Evolutionary conservation across 92 coral and sea anemone species (phyloP), one percentile per base, ranked within the genome.

Genomic region (Metridium senile): DNA sequence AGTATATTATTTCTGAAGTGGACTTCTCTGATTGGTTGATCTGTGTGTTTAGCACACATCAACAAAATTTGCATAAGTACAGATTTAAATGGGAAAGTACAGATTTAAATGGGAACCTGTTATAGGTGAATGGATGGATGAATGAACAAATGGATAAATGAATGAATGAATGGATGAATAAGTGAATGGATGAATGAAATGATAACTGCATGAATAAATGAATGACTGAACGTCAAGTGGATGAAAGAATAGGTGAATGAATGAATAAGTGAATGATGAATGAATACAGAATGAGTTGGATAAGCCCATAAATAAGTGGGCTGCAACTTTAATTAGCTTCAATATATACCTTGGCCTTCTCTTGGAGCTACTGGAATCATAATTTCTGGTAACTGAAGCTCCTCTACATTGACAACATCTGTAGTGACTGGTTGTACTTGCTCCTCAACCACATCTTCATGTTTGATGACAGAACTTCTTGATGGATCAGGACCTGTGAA

Each of bases 341-440:
- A 4, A 4, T 13, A 39, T 20, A 10, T 6, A 74, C 33, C 54
- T 59, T 61, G 19, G 18, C 25, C 45, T 33, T 74, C 84, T 79
- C 58, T 79, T 2, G 56, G 58, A 20, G 91, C 52, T 17, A 85
- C 74, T 51, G 95, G 93, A 46, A 95, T 72, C 97, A 92, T 95
- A 52, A 95, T 95, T 71, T 95, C 99, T 51, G 99, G 99, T 26
- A 95, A 72, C 26, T 77, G 91, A 30, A 92, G 90, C 78, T 95
- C 99, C 68, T 92, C 99, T 0, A 95, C 88, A 75, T 82, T 82
- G 47, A 84, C 71, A 68, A 83, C 69, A 51, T 90, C 87, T 77
- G 58, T 74, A 0, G 83, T 75, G 21, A 58, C 1, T 35, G 25
- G 39, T 71, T 39, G 11, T 58, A 1, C 21, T 18, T n/a, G n/a